A percentile compares a stretch with the other conserved stretches of the same genome.
These are phyloP conservation scores for Phenganax stokvisi DNA, from an alignment of 92 coral and sea anemone genomes.

Conservation along the genomic window DNA sequence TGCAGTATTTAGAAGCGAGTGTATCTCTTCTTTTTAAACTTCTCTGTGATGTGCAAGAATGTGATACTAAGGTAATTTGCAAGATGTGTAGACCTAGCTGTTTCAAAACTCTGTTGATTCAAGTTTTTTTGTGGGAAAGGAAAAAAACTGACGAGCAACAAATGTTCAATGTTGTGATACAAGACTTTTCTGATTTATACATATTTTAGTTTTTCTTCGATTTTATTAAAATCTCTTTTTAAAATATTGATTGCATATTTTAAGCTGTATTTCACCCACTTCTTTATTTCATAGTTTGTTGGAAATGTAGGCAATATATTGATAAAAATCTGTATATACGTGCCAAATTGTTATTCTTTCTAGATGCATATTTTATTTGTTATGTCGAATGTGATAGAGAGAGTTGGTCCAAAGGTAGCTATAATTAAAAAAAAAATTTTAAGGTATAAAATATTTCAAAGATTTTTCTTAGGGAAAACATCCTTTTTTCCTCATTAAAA, in stretches of 20 bases:
- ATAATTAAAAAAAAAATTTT: neutral
- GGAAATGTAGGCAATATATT: neutral
- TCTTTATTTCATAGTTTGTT: neutral
- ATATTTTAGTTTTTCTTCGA: no score
- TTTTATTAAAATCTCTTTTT: no score
- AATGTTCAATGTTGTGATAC: no score
- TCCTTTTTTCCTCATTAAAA: no score
- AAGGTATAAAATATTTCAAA: no score
- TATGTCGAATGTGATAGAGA: conserved; percentile 76
- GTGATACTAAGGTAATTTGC: conserved; percentile 77
- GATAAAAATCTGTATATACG: neutral
- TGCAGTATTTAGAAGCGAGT: conserved; percentile 60
- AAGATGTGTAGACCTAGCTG: no score
- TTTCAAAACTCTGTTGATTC: no score
- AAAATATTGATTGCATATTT: no score
- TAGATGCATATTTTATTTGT: conserved; percentile 94
- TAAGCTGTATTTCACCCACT: neutral
- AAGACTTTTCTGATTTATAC: no score
- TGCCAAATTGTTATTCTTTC: neutral
- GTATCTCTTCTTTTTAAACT: conserved; percentile 62
- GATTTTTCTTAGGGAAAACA: no score
- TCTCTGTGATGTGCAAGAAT: conserved; percentile 71
- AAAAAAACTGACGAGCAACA: no score
- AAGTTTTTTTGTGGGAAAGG: no score
- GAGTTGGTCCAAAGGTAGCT: conserved; percentile 88